Evolutionary conservation across 2,888 invertebrate genomes (phyloP), one percentile per base, ranked within the genome.

Genomic region (Bedellia somnulentella): DNA sequence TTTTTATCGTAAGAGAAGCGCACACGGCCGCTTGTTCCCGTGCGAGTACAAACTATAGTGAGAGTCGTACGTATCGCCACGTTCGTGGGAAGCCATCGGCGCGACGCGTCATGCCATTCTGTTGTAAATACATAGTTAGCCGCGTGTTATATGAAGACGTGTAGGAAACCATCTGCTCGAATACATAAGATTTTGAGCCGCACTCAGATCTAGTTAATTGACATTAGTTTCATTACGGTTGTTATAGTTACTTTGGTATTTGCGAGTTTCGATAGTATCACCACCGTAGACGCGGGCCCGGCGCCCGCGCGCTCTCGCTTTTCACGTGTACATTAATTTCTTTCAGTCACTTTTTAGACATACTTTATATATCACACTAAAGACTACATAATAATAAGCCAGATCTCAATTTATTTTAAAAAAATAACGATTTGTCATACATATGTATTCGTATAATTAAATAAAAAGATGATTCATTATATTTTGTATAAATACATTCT

Each of bases 371-470:
- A 70, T 68, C 70, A 73, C 57, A 64, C 62, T 64, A 70, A 71
- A 71, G 73, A 71, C 71, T 71, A 73, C 67, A 66, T 68, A 70
- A 67, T 68, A 66, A 66, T 73, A 73, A 75, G 75, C 71, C 70
- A 73, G 75, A 73, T 75, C 75, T 75, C 75, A 75, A 71, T 73
- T 73, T 71, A 68, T 68, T 70, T 73, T 60, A 49, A 67, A 60
- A 62, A 64, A 66, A 66, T 58, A 66, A 63, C 68, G 61, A 68
- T 53, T 60, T 67, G 62, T 62, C 57, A 57, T 70, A 67, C 66
- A 52, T 62, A 68, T 67, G 51, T 60, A 61, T 67, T 57, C 57
- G 61, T 64, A 57, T 52, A 59, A 60, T 58, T 53, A 52, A 6
- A 5, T 18, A 29, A 29, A 29, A 70, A 70, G 67, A 68, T 73